Percentiles rank a stretch among this genome's conserved stretches.
phyloP scores from a whole-genome alignment of 2,113 vertebrate genomes.

The Indri indri region DNA sequence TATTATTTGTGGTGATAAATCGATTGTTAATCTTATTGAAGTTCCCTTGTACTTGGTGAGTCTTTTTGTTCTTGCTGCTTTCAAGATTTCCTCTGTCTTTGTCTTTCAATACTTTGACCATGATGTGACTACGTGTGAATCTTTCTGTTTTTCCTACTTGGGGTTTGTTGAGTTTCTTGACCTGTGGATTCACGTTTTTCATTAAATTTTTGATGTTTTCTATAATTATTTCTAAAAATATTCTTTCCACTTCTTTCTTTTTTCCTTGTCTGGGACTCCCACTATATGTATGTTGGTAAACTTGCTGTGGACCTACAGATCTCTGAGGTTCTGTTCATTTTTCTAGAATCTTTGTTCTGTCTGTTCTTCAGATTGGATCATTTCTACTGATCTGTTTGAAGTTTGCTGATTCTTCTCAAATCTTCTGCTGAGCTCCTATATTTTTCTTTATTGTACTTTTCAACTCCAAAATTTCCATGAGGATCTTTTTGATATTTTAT shows the following conservation, averaged over 20 bases:
- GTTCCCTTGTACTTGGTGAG: background rate
- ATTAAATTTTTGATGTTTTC: background rate
- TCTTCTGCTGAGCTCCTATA: background rate
- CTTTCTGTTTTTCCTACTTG: background rate
- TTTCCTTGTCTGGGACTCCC: background rate
- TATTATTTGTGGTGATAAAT: background rate
- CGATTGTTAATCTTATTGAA: background rate
- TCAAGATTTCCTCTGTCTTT: constrained; percentile 13
- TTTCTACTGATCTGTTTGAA: background rate
- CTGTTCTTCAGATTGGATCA: background rate
- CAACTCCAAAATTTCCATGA: background rate
- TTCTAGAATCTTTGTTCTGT: background rate
- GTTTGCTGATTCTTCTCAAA: background rate
- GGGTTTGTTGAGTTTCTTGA: background rate
- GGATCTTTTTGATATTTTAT: background rate
- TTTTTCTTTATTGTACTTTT: background rate
- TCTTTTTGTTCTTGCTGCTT: background rate
- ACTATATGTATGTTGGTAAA: background rate
- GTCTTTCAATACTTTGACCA: constrained; percentile 10
- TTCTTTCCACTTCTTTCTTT: background rate
- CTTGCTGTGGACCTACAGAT: background rate
- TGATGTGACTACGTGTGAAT: background rate
- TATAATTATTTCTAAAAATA: constrained; percentile 17
- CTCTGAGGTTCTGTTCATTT: background rate
- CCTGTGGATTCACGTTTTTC: background rate